Conservation (phyloP, 1,140 invertebrate genomes). For the Odontomachus brunneus region DNA sequence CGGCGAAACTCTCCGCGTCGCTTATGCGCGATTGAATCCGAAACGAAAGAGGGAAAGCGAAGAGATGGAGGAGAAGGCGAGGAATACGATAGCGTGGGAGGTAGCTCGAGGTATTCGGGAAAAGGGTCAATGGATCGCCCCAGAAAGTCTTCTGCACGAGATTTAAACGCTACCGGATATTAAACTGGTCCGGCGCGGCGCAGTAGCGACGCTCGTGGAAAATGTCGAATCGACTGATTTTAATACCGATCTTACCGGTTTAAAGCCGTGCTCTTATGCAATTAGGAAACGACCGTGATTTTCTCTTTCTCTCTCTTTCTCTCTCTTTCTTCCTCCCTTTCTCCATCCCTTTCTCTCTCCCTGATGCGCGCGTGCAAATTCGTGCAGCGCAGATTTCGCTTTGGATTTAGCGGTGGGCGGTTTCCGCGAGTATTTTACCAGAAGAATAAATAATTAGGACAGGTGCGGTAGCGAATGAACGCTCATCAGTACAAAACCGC, state of each 20-base stretch:
- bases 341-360: no score
- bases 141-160: constrained; percentile 49
- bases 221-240: constrained; percentile 66
- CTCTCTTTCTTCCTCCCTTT: no score
- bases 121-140: constrained; percentile 54
- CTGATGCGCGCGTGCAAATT: constrained; percentile 9
- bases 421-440: constrained; percentile 29
- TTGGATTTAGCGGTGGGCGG: neutral
- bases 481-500: neutral
- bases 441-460: constrained; percentile 40
- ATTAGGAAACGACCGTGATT: constrained; percentile 33
- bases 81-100: neutral
- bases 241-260: constrained; percentile 35
- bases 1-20: neutral
- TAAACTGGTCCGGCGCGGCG: constrained; percentile 50
- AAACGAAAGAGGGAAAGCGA: neutral
- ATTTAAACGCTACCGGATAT: constrained; percentile 65
- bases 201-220: constrained; percentile 44
- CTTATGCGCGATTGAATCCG: neutral
- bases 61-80: neutral
- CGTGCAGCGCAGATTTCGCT: neutral
- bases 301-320: neutral
- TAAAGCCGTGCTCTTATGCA: constrained; percentile 43
- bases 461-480: constrained; percentile 11
- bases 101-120: constrained; percentile 2